Conservation (phyloP, 2,888 invertebrate genomes). For the Sepioteuthis lessoniana region DNA sequence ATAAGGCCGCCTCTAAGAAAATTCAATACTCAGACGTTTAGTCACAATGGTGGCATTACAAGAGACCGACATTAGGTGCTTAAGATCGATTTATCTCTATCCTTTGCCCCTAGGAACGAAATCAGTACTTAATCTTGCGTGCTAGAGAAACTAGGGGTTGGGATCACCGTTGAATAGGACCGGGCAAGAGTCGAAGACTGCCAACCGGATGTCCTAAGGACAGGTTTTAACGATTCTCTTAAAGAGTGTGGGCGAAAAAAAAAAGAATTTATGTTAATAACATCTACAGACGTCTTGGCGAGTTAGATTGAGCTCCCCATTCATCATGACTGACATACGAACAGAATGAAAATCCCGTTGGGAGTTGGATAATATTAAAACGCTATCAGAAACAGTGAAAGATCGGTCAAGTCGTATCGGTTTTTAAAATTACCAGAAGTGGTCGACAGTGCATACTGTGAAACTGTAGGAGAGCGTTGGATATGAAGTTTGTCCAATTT, state of each 20-base stretch:
- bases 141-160: neutral
- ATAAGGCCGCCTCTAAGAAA: neutral
- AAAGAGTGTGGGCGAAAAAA: neutral
- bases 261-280: too few species aligned
- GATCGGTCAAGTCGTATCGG: neutral
- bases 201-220: neutral
- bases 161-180: neutral
- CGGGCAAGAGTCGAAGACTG: neutral
- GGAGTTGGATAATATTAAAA: neutral
- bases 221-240: conserved; percentile 15
- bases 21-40: neutral
- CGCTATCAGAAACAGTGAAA: neutral
- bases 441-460: neutral
- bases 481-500: too few species aligned
- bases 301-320: neutral
- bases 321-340: neutral
- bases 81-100: conserved; percentile 33
- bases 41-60: neutral
- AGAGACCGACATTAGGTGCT: neutral
- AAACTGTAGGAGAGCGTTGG: too few species aligned
- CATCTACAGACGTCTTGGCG: too few species aligned
- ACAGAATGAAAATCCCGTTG: neutral
- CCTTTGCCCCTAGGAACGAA: neutral
- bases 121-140: neutral
- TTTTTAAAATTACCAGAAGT: neutral